These are phyloP conservation scores for Xylocopa sonorina DNA, from an alignment of 1,140 invertebrate species.

Conservation along the genomic window DNA sequence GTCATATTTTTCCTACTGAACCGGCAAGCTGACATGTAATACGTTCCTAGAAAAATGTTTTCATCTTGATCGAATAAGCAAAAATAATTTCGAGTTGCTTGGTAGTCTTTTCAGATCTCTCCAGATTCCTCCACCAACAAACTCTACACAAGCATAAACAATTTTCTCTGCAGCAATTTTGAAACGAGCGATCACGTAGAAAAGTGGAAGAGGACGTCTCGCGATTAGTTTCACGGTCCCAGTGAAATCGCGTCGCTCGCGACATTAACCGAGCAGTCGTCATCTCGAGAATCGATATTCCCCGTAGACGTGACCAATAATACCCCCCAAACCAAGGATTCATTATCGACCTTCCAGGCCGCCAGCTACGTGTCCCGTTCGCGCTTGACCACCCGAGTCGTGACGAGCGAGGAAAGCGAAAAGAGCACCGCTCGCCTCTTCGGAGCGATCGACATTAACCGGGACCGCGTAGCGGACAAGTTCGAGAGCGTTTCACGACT, in stretches of 20 bases:
- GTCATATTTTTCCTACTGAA: too few relatives aligned
- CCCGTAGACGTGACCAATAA: slow-evolving; percentile 61
- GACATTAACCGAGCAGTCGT: slow-evolving; percentile 28
- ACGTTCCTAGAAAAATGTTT: too few relatives aligned
- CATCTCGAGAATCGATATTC: slow-evolving; percentile 54
- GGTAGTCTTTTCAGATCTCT: too few relatives aligned
- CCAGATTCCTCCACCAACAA: too few relatives aligned
- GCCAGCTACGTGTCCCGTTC: neutral
- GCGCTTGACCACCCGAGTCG: slow-evolving; percentile 29
- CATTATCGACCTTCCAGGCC: slow-evolving; percentile 52
- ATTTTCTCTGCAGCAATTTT: neutral
- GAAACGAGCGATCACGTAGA: slow-evolving; percentile 1
- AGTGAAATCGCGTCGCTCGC: slow-evolving; percentile 52
- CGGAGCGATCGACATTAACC: slow-evolving; percentile 17
- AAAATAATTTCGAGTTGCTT: too few relatives aligned
- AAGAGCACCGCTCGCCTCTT: slow-evolving; percentile 10
- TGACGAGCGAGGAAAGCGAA: slow-evolving; percentile 55
- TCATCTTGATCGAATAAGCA: too few relatives aligned
- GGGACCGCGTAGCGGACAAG: slow-evolving; percentile 49
- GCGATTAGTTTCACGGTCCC: neutral
- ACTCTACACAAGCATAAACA: too few relatives aligned
- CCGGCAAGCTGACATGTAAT: too few relatives aligned
- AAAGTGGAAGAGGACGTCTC: neutral
- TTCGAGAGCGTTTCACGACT: slow-evolving; percentile 57
- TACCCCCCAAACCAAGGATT: slow-evolving; percentile 48